Percentiles rank a stretch among this genome's conserved stretches.
These are phyloP conservation scores for Sebastes kiyomatsui DNA, from an alignment of 2,797 vertebrate species.

Conservation along the genomic window DNA sequence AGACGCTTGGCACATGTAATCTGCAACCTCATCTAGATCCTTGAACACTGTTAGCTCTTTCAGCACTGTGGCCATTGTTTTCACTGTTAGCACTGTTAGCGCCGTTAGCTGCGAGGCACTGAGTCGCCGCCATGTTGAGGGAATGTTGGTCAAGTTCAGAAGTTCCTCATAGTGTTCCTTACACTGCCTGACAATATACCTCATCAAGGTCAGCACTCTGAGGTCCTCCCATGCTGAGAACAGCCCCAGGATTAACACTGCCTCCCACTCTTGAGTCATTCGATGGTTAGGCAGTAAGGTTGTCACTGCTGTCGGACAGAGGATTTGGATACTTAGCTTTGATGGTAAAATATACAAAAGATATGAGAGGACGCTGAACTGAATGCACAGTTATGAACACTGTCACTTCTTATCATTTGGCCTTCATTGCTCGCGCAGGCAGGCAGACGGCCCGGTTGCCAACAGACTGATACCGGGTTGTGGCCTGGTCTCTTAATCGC, in stretches of 20 bases:
- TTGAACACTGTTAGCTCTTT: too few relatives aligned
- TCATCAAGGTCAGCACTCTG: background rate
- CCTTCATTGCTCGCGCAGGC: background rate
- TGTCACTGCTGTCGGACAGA: too few relatives aligned
- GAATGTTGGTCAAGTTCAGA: background rate
- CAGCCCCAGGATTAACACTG: background rate
- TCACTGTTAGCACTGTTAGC: too few relatives aligned
- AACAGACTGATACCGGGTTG: background rate
- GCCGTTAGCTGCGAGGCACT: too few relatives aligned
- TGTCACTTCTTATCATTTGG: background rate
- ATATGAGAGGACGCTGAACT: background rate
- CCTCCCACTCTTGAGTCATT: background rate
- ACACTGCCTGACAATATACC: background rate
- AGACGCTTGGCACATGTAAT: too few relatives aligned
- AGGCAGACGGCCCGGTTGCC: rapidly evolving
- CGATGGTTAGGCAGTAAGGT: background rate
- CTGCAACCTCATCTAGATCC: too few relatives aligned
- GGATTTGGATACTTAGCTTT: too few relatives aligned
- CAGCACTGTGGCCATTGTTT: too few relatives aligned
- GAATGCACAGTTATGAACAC: too few relatives aligned
- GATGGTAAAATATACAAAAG: too few relatives aligned
- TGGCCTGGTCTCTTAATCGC: background rate
- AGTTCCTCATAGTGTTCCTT: background rate
- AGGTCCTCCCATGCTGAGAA: background rate
- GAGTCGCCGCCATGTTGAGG: too few relatives aligned